A percentile compares a stretch with the other conserved stretches of the same genome.
phyloP scores from a whole-genome alignment of 2,888 invertebrate species.

The Limnephilus rhombicus region DNA sequence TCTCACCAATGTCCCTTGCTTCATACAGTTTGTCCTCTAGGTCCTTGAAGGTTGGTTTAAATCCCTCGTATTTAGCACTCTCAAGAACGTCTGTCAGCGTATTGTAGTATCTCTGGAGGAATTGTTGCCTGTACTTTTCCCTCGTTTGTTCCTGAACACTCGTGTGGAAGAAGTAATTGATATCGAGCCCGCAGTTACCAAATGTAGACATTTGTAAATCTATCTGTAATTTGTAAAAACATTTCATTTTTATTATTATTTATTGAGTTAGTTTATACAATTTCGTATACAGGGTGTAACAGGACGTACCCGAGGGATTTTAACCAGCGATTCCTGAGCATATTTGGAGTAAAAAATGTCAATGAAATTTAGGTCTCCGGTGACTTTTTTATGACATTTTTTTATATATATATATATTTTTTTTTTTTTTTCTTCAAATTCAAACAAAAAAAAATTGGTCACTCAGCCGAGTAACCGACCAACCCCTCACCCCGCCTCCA shows the following conservation, averaged over 20 bases:
- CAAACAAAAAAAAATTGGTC: too few relatives aligned
- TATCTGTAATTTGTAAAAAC: constrained; percentile 67
- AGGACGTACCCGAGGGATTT: too few relatives aligned
- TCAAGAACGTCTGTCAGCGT: constrained; percentile 67
- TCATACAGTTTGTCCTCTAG: constrained; percentile 50
- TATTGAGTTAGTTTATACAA: too few relatives aligned
- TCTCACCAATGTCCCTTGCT: constrained; percentile 56
- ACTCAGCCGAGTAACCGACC: too few relatives aligned
- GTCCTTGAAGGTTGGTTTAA: constrained; percentile 57
- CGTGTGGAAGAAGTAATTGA: constrained; percentile 72
- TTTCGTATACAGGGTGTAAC: too few relatives aligned
- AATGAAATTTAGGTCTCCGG: too few relatives aligned
- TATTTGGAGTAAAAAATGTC: too few relatives aligned
- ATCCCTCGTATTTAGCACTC: constrained; percentile 64
- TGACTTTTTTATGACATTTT: too few relatives aligned
- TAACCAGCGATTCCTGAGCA: too few relatives aligned
- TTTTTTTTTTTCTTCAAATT: too few relatives aligned
- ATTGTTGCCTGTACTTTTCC: constrained; percentile 67
- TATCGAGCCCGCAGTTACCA: constrained; percentile 71
- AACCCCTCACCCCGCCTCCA: too few relatives aligned
- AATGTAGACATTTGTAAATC: constrained; percentile 72
- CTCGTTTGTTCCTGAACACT: constrained; percentile 70
- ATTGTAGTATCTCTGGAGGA: constrained; percentile 69
- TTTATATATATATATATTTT: too few relatives aligned
- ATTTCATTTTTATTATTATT: not conserved